These are phyloP conservation scores for Acyrthosiphon pisum DNA, from an alignment of 1,140 invertebrate genomes.

Conservation along the genomic window DNA sequence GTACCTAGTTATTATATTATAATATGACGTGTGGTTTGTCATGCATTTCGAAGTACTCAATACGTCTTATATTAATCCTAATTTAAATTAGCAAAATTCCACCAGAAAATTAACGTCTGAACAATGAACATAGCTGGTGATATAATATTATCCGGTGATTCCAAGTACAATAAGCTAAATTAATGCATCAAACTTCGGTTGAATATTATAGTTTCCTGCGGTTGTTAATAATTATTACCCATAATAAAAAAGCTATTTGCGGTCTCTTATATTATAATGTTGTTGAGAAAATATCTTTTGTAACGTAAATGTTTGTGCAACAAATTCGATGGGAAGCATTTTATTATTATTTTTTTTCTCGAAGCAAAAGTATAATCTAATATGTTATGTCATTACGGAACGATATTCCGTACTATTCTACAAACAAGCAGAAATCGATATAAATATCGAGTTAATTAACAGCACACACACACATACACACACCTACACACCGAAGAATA, in stretches of 20 bases:
- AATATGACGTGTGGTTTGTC: fast-evolving
- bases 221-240: not conserved
- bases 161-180: not conserved
- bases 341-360: not conserved
- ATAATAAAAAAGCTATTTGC: not conserved
- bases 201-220: not conserved
- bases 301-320: no score
- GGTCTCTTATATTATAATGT: not conserved
- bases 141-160: not conserved
- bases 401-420: no score
- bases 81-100: not conserved
- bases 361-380: not conserved
- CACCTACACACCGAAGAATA: not conserved
- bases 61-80: not conserved
- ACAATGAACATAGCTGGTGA: no score
- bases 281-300: not conserved
- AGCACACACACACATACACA: no score
- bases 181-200: not conserved
- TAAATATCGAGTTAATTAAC: not conserved
- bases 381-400: not conserved
- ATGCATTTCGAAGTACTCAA: not conserved
- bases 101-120: not conserved
- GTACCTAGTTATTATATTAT: no score
- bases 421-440: not conserved
- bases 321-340: not conserved